phyloP scores from a whole-genome alignment of 2,797 vertebrate genomes.

The Cyclura pinguis region DNA sequence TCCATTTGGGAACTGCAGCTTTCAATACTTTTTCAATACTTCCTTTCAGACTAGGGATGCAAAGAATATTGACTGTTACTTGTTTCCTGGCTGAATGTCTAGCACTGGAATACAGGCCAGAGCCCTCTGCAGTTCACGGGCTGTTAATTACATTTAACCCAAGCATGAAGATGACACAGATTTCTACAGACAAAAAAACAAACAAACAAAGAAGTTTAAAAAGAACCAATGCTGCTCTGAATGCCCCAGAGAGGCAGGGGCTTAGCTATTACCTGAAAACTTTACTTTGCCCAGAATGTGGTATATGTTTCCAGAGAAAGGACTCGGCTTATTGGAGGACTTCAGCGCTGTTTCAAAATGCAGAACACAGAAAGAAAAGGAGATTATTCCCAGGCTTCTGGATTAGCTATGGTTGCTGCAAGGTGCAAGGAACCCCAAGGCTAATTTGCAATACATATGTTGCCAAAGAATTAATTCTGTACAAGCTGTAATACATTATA shows the following conservation, averaged over 20 bases:
- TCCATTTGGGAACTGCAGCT: background rate
- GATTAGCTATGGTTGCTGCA: too few species aligned
- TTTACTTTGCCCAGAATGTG: slow-evolving; percentile 91
- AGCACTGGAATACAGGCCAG: background rate
- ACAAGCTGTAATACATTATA: background rate
- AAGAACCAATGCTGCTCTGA: too few species aligned
- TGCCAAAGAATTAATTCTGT: background rate
- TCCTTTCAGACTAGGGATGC: too few species aligned
- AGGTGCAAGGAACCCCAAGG: background rate
- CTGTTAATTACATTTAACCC: background rate
- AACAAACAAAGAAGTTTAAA: background rate
- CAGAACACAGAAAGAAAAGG: slow-evolving; percentile 47
- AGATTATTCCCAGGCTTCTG: slow-evolving; percentile 17
- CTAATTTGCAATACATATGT: background rate
- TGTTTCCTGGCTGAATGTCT: too few species aligned
- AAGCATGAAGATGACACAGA: background rate
- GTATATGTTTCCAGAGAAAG: slow-evolving; percentile 95
- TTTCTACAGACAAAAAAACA: background rate
- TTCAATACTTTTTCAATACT: background rate
- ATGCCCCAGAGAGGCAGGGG: accelerated
- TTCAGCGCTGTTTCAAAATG: slow-evolving; percentile 84
- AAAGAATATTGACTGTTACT: too few species aligned
- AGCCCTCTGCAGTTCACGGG: too few species aligned
- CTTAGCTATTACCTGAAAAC: slow-evolving; percentile 89
- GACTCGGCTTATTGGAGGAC: slow-evolving; percentile 86